Evolutionary conservation across 1,140 invertebrate genomes (phyloP), one percentile per base, ranked within the genome.

Genomic region (Cyclina sinensis): DNA sequence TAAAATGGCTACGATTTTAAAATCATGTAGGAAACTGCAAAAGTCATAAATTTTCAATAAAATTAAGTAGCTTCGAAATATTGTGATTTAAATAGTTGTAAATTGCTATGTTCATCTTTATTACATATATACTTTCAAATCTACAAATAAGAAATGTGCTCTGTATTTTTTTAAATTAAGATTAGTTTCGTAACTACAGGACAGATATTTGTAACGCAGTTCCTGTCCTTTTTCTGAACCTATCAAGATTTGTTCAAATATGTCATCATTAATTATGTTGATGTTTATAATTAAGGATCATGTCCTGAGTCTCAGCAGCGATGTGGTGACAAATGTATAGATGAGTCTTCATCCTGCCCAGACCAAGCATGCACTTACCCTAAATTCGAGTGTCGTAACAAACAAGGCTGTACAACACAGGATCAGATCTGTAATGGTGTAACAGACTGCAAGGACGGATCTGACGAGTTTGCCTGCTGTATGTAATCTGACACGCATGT

Each of bases 381-480:
- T 32, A 43, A 43, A 16, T 80, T 51, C 14, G 27, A 9, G 14
- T 80, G 78, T 30, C 21, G 59, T 57, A 14, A 57, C 51, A 57
- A 32, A 21, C 1, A 57, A 57, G 18, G 9, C 1, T 80, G 78
- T 57, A 16, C 59, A 18, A 18, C 35, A 16, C n/a, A 1, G 1
- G 30, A 57, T 18, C 24, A 80, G 51, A 57, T 27, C 7, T 80
- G 78, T 57, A 32, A 80, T 57, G 78, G 78, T n/a, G 35, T 12
- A 1, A n/a, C 30, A 0, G 24, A 80, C 32, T 80, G 78, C 54
- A 32, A 7, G 12, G 78, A 80, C 35, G 78, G 48, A 9, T 80
- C 78, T 0, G 78, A 80, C 21, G 78, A 80, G 32, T 11, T 32
- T 48, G 78, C n/a, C 18, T 80, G 78, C 32, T 43, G 78, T 80